Base-by-base conservation (phyloP, 2,797 vertebrate genomes). In the Ctenochaetus hawaiiensis region DNA sequence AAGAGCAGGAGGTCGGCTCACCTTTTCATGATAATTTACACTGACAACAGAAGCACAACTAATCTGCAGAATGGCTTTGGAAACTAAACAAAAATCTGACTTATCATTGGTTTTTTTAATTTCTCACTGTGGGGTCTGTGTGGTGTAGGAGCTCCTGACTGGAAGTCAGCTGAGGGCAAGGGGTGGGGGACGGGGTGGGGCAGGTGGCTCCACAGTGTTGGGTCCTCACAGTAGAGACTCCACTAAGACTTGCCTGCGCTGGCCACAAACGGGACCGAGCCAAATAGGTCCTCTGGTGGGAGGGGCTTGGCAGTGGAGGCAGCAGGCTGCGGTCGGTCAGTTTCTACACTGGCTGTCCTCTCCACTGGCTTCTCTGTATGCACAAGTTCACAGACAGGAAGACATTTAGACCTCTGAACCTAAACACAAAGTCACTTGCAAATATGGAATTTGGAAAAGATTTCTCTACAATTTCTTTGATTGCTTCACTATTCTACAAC, bases 171-270 rank as follows among this genome's bases (percentile, higher is more conserved):
- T 41, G 37, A 52, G 77, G 74, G 56, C 18, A 30, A 14, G 3
- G 20, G 56, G 10, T 17, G 20, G 26, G 18, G 78, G 68, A 62
- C 18, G 26, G 72, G 47, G 48, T 37, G 48, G 75, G 63, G 51
- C 44, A 57, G 78, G 82, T 65, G 78, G 87, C 85, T 84, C 90
- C 91, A 93, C 89, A 91, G 93, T 91, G 91, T 72, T 69, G 86
- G 90, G 89, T 94, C 94, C 85, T 93, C 86, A 82, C 48, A 83
- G 85, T 74, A 76, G 81, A 89, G 87, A 91, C 87, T 85, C 91
- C 83, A 90, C 89, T 95, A 96, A 93, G 96, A 99, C 98, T 99
- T 99, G 98, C 98, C 98, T 99, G 97, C 91, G 89, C 94, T 96
- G 94, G 96, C 96, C 97, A 98, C 92, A 83, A 99, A 99, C 70